Percentiles rank a stretch among this genome's conserved stretches.
Conservation (phyloP, 2,888 invertebrate genomes). For the Ormyrus thymus region DNA sequence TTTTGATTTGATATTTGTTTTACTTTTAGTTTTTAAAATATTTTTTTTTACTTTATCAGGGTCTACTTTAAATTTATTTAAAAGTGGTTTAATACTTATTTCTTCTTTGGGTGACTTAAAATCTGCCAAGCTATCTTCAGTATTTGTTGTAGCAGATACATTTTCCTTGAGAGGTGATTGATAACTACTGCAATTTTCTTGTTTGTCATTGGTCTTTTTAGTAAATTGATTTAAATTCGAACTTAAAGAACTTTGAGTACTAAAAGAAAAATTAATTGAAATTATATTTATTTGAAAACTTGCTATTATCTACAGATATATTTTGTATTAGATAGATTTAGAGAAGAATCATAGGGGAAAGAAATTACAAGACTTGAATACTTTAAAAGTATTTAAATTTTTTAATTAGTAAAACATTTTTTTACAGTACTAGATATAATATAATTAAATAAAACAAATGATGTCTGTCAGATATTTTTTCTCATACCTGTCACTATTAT, state of each 20-base stretch:
- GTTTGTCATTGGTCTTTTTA: background rate
- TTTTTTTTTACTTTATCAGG: conserved; percentile 56
- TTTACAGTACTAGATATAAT: conserved; percentile 23
- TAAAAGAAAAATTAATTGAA: conserved; percentile 37
- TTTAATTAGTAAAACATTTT: conserved; percentile 39
- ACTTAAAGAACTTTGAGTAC: conserved; percentile 14
- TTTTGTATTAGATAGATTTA: conserved; percentile 6
- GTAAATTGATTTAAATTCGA: conserved; percentile 4
- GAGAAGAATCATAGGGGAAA: conserved; percentile 11
- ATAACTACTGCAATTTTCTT: conserved; percentile 11
- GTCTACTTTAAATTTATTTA: conserved; percentile 52
- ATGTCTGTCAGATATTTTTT: conserved; percentile 14
- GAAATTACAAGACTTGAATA: conserved; percentile 6
- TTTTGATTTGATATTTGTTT: conserved; percentile 44
- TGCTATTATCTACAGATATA: background rate
- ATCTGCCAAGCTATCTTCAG: conserved; percentile 66
- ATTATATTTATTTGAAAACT: conserved; percentile 4
- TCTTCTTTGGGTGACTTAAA: conserved; percentile 67
- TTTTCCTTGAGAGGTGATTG: conserved; percentile 17
- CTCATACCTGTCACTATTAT: conserved; percentile 53
- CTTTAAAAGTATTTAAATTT: conserved; percentile 6
- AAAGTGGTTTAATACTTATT: background rate
- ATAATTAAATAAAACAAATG: background rate
- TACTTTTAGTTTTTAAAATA: conserved; percentile 42
- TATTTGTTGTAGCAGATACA: conserved; percentile 22